Evolutionary conservation across 1,140 invertebrate species (phyloP).

Genomic region (Lepidostoma basale): DNA sequence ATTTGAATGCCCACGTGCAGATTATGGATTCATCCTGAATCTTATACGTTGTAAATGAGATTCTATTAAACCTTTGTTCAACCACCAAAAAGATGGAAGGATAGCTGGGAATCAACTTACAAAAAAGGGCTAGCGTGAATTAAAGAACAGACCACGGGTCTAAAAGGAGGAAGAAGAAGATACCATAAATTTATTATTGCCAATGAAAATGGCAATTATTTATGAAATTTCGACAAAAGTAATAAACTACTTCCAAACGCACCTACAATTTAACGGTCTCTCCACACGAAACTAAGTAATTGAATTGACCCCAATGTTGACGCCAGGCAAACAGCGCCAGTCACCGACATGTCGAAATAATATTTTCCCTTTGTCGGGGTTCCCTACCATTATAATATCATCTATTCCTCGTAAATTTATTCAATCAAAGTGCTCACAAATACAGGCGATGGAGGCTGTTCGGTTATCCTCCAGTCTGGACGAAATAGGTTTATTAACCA

Average conservation of each 20-base stretch:
- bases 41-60: too few species aligned
- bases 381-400: not conserved
- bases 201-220: not conserved
- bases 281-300: not conserved
- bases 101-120: too few species aligned
- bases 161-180: too few species aligned
- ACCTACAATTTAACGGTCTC: not conserved
- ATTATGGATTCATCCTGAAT: too few species aligned
- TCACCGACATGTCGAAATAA: not conserved
- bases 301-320: not conserved
- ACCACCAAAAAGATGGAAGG: too few species aligned
- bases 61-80: too few species aligned
- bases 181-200: not conserved
- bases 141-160: too few species aligned
- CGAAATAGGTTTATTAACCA: not conserved
- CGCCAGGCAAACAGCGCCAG: not conserved
- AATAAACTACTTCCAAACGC: not conserved
- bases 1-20: too few species aligned
- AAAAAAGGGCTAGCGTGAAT: too few species aligned
- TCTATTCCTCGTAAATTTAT: not conserved
- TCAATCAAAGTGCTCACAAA: not conserved
- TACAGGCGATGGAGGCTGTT: not conserved
- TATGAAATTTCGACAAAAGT: not conserved
- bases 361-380: not conserved
- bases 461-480: not conserved